A percentile compares a stretch with the other conserved stretches of the same genome.
Evolutionary conservation across 2,888 invertebrate species (phyloP).

Genomic region (Harmothoe impar): DNA sequence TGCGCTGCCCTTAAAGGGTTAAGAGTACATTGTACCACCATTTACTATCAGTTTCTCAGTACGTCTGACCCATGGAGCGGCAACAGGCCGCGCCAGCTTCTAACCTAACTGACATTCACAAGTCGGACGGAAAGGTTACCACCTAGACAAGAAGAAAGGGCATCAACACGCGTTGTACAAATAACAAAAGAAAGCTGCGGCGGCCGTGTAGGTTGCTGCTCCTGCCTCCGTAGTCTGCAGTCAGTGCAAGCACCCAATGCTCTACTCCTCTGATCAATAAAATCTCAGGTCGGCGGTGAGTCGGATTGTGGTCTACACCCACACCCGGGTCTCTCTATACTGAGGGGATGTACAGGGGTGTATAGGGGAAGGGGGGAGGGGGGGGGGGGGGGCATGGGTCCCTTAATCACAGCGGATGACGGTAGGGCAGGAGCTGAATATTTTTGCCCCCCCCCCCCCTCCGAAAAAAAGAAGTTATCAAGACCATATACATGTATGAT

Average conservation of each 20-base stretch:
- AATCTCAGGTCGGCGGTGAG: neutral
- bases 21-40: too few species aligned
- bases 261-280: slow-evolving; percentile 1
- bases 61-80: neutral
- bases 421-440: too few species aligned
- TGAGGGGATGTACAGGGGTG: too few species aligned
- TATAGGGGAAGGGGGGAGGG: too few species aligned
- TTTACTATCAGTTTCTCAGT: neutral
- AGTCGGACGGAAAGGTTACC: slow-evolving; percentile 25
- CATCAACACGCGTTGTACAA: neutral
- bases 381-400: too few species aligned
- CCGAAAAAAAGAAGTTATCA: too few species aligned
- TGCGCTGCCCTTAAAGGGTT: too few species aligned
- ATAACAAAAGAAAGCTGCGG: slow-evolving; percentile 13
- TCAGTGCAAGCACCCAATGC: neutral
- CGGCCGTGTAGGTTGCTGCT: neutral
- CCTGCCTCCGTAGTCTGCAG: neutral
- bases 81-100: neutral
- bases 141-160: neutral
- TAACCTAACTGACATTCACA: slow-evolving; percentile 35
- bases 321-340: too few species aligned
- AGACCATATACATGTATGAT: too few species aligned
- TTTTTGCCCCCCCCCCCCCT: too few species aligned
- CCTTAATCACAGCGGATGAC: too few species aligned
- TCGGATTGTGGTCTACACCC: too few species aligned